Base-by-base conservation (phyloP, 2,797 vertebrate species). In the Sebastes cheni region DNA sequence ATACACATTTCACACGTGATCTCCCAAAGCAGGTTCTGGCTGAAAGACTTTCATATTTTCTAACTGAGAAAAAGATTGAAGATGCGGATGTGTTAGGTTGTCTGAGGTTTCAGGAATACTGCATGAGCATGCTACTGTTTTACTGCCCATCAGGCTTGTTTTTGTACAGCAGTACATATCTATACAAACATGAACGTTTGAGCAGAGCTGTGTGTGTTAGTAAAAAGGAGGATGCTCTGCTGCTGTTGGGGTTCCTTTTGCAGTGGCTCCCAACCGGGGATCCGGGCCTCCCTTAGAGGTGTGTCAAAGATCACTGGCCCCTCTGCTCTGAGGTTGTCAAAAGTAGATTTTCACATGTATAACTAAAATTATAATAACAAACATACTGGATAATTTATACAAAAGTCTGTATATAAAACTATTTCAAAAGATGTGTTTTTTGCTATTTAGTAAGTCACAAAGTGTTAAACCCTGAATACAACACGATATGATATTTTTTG, bases 141-240 rank as follows among this genome's bases (percentile, higher is more conserved):
- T 67, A 52, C 74, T 64, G 73, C 56, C 81, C 61, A 72, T 22
- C 6, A 36, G 67, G 74, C 36, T 32, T 11, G 50, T 58, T 42
- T 39, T 14, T n/a, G 4, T 71, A 50, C 6, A 66, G 55, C n/a
- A 30, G 77, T 29, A 81, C 58, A 78, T 13, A 39, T 36, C 61
- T 29, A 27, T n/a, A 52, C 14, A 69, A 87, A 86, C 58, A 70
- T 56, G 79, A 82, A 85, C 80, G 84, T 79, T 64, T 65, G 76
- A 81, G 66, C 34, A 18, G 62, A 83, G 80, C 71, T 39, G 65
- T 39, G 65, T 69, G 73, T 72, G 55, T 79, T 25, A 72, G 46
- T 42, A n/a, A 3, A 25, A 29, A 22, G n/a, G 64, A 29, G 66
- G 58, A 4, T 69, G 52, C 16, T 75, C 56, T 85, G 75, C 64